Conservation (phyloP, 2,113 vertebrate species). For the Edolisoma coerulescens region DNA sequence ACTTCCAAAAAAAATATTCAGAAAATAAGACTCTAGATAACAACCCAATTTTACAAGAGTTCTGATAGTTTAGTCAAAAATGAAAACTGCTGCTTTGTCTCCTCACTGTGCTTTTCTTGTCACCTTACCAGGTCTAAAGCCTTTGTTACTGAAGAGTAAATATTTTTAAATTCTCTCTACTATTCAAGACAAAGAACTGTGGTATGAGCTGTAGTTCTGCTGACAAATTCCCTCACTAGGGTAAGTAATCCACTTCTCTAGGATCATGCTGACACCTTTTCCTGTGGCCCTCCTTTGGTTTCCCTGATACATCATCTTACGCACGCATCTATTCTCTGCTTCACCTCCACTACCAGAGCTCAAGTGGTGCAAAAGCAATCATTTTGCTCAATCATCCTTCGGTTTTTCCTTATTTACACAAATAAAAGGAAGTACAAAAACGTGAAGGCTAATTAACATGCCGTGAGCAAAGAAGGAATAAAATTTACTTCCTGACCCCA, state of each 20-base stretch:
- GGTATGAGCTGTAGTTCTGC: not conserved
- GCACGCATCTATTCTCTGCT: not conserved
- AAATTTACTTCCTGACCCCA: not conserved
- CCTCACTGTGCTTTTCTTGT: not conserved
- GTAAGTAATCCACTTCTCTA: not conserved
- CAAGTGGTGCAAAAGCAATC: not conserved
- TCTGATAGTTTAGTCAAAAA: not conserved
- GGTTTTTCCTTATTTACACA: not conserved
- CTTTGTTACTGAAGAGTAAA: not conserved
- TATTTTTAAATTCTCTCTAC: not conserved
- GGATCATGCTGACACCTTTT: not conserved
- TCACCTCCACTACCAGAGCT: not conserved
- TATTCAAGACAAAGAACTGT: not conserved
- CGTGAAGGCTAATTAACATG: not conserved
- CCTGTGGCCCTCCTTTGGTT: not conserved
- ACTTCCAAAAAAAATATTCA: conserved; percentile 29
- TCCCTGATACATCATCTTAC: not conserved
- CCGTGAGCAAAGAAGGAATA: not conserved
- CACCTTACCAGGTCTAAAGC: not conserved
- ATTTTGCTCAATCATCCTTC: not conserved
- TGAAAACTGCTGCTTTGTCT: not conserved
- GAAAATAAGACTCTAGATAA: not conserved
- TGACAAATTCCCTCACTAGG: not conserved
- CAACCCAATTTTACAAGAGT: not conserved
- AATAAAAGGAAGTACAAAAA: not conserved